Evolutionary conservation across 1,140 invertebrate genomes (phyloP).

Genomic region (Ganaspis sp.): DNA sequence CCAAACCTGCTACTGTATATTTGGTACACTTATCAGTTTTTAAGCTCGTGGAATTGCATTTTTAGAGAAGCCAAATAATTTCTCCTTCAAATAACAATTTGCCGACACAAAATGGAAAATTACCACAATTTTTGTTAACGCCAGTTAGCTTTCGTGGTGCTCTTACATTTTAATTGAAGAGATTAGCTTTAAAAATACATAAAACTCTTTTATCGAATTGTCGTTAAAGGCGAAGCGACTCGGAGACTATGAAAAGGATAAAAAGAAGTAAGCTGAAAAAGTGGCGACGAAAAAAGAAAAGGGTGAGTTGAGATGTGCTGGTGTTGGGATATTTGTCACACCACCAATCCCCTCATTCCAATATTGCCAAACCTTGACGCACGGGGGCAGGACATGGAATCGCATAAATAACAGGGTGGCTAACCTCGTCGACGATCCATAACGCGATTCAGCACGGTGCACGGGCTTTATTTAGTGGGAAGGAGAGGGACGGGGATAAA

Average conservation of each 20-base stretch:
- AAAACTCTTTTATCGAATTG: too few relatives aligned
- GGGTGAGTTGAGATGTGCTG: constrained; percentile 21
- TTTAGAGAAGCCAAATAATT: too few relatives aligned
- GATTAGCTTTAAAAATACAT: too few relatives aligned
- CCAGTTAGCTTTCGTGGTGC: too few relatives aligned
- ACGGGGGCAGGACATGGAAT: constrained; percentile 50
- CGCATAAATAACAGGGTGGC: constrained; percentile 59
- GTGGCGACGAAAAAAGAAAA: not conserved
- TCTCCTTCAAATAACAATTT: too few relatives aligned
- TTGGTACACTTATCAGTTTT: too few relatives aligned
- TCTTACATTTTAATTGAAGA: too few relatives aligned
- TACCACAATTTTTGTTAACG: too few relatives aligned
- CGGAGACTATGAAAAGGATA: not conserved
- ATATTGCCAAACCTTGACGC: constrained; percentile 37
- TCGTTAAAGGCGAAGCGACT: not conserved
- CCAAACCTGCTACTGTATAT: too few relatives aligned
- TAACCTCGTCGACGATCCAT: constrained; percentile 59
- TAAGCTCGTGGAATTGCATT: too few relatives aligned
- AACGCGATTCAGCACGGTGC: constrained; percentile 53
- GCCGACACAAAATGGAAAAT: too few relatives aligned
- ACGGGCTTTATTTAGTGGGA: constrained; percentile 31
- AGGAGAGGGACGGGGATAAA: constrained; percentile 1
- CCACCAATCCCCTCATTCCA: constrained; percentile 36
- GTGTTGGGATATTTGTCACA: constrained; percentile 49
- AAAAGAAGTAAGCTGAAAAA: constrained; percentile 9